Evolutionary conservation across 30 jellyfish, hydroid and myxozoan species (phyloP), one percentile per base, ranked within the genome.

Genomic region (Cassiopea andromeda): DNA sequence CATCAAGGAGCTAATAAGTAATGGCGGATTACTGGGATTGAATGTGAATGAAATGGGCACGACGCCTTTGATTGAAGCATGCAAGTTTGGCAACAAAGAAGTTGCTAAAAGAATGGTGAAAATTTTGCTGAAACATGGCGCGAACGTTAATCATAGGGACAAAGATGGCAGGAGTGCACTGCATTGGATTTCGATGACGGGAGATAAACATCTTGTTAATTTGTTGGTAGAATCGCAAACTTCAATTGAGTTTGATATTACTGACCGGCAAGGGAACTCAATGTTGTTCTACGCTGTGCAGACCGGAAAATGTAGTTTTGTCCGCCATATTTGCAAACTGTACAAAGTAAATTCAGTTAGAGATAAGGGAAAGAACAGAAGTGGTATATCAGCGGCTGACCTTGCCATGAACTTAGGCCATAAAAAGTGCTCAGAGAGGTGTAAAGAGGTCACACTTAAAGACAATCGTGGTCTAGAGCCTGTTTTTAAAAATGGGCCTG

Each of bases 331-430:
- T 78, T 87, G 94, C 72, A 87, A 79, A 58, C 60, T 87, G 60
- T 87, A 87, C 69, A 68, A 87, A 54, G 19, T 81, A 66, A 75
- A 87, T 44, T 81, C 90, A 46, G 94, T 78, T 16, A 87, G 57
- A 48, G 94, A 87, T 43, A 5, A 54, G 27, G 94, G 90, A n/a
- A 87, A 75, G 59, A 87, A 87, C 77, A 87, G 73, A 69, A 58
- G 82, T 46, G 94, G 94, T n/a, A 43, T 75, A 19, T 78, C 87
- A 13, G 94, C 94, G 1, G 94, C 94, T 2, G 94, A 87, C 46
- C 94, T 87, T 50, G 94, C 94, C 7, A 68, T 87, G 90, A 78
- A 69, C 19, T 58, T 77, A 71, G 94, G 94, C 58, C 94, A 87
- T 57, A 87, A 87, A 68, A 82, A 87, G 49, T 87, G 94, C 78